phyloP scores from a whole-genome alignment of 2,888 invertebrate species.

The Busseola fusca region DNA sequence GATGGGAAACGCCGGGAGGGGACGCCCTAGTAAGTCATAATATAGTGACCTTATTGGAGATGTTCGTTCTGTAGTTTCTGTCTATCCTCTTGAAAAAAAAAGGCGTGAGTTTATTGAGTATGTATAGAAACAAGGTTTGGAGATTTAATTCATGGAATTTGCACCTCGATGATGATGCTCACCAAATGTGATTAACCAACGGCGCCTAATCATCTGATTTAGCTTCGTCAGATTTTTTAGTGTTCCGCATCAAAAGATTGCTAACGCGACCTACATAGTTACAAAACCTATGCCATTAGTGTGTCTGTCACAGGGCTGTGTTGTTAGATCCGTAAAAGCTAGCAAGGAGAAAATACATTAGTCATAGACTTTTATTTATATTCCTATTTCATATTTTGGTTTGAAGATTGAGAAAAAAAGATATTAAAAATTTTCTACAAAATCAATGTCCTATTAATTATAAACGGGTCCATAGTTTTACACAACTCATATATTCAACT shows the following conservation, averaged over 20 bases:
- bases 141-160: neutral
- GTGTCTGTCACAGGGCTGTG: neutral
- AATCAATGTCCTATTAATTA: neutral
- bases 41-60: neutral
- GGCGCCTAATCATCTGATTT: neutral
- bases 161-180: neutral
- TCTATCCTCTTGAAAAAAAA: neutral
- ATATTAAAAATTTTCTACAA: neutral
- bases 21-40: neutral
- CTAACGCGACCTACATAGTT: neutral
- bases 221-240: neutral
- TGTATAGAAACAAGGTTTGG: neutral
- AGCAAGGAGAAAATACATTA: neutral
- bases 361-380: neutral
- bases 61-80: neutral
- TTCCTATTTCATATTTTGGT: neutral
- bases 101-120: neutral
- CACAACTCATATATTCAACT: too few relatives aligned
- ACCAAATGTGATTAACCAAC: neutral
- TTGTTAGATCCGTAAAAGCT: neutral
- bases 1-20: neutral
- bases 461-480: too few relatives aligned
- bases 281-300: neutral
- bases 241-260: neutral
- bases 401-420: too few relatives aligned